A percentile compares a stretch with the other conserved stretches of the same genome.
Evolutionary conservation across 2,888 invertebrate species (phyloP).

Genomic region (Tenthredo notha): DNA sequence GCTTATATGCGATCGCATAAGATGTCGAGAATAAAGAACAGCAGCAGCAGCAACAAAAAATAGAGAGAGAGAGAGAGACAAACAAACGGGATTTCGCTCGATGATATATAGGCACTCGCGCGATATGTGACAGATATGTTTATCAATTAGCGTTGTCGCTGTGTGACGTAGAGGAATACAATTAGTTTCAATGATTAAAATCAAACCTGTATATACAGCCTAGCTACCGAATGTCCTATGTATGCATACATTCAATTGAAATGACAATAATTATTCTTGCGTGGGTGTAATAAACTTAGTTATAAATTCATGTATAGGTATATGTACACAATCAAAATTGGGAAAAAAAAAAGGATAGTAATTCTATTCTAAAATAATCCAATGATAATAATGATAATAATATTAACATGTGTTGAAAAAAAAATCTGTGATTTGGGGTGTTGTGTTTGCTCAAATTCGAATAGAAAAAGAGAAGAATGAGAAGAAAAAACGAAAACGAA

Average conservation of each 20-base stretch:
- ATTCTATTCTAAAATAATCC: background rate
- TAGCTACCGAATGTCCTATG: no score
- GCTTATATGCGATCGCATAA: background rate
- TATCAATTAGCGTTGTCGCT: slow-evolving; percentile 30
- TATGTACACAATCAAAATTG: no score
- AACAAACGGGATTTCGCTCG: background rate
- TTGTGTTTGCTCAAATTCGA: background rate
- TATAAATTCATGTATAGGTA: no score
- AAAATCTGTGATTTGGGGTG: background rate
- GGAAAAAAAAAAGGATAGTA: no score
- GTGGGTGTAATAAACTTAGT: no score
- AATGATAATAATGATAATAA: background rate
- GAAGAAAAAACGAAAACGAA: background rate
- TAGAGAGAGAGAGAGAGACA: background rate
- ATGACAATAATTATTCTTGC: no score
- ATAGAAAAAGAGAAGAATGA: background rate
- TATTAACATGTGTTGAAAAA: background rate
- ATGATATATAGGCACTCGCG: background rate
- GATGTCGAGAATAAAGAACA: background rate
- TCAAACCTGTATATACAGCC: background rate
- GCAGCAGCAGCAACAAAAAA: background rate
- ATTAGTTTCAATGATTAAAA: slow-evolving; percentile 37
- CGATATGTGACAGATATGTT: slow-evolving; percentile 13
- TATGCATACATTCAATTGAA: no score
- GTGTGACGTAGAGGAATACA: slow-evolving; percentile 27